Evolutionary conservation across 2,888 invertebrate genomes (phyloP).

Genomic region (Melinopterus prodromus): DNA sequence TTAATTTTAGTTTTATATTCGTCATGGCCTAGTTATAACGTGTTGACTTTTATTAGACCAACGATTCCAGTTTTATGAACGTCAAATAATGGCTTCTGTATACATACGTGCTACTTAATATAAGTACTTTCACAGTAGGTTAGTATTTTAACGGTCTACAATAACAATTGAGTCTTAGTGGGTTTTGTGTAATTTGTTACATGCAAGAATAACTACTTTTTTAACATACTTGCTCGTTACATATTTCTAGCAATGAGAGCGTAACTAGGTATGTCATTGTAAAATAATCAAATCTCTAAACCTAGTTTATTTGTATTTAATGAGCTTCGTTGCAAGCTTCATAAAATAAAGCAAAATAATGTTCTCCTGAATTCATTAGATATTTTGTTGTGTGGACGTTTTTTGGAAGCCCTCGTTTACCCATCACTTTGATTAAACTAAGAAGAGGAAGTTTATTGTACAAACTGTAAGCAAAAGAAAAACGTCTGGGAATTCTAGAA

Average conservation of each 20-base stretch:
- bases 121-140: not conserved
- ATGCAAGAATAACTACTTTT: not conserved
- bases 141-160: not conserved
- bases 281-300: not conserved
- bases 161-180: not conserved
- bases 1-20: not conserved
- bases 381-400: too few relatives aligned
- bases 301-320: not conserved
- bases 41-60: not conserved
- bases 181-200: not conserved
- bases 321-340: too few relatives aligned
- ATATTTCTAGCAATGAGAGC: not conserved
- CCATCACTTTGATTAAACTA: too few relatives aligned
- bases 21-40: not conserved
- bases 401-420: too few relatives aligned
- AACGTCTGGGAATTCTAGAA: too few relatives aligned
- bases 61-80: not conserved
- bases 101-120: not conserved
- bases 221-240: conserved; percentile 4
- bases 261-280: not conserved
- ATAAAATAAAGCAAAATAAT: too few relatives aligned
- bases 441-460: too few relatives aligned
- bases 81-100: not conserved
- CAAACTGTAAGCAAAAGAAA: too few relatives aligned
- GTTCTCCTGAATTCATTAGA: too few relatives aligned